Evolutionary conservation across 92 coral and sea anemone species (phyloP).

Genomic region (Zoanthus sociatus): DNA sequence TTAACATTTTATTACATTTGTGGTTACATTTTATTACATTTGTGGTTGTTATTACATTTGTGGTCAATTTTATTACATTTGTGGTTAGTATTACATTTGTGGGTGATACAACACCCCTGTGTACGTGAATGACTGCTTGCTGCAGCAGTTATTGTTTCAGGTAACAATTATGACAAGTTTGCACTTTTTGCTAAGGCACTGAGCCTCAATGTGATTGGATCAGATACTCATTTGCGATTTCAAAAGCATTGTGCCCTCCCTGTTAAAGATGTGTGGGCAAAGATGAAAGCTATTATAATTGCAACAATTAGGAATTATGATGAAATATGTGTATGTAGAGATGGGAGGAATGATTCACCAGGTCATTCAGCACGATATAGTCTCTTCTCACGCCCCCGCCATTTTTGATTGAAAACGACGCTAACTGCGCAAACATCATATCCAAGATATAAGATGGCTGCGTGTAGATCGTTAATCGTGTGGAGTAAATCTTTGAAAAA

Average conservation of each 20-base stretch:
- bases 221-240: conserved; percentile 45
- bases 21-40: too few relatives aligned
- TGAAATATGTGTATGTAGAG: conserved; percentile 1
- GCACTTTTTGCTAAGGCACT: conserved; percentile 46
- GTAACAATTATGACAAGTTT: conserved; percentile 57
- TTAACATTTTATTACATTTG: too few relatives aligned
- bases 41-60: too few relatives aligned
- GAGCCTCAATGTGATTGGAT: conserved; percentile 11
- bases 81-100: too few relatives aligned
- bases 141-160: conserved; percentile 58
- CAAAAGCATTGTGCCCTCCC: conserved; percentile 55
- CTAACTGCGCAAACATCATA: too few relatives aligned
- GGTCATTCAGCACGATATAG: conserved; percentile 11
- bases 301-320: background rate
- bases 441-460: too few relatives aligned
- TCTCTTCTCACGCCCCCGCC: too few relatives aligned
- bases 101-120: background rate
- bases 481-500: too few relatives aligned
- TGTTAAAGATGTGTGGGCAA: conserved; percentile 41
- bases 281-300: conserved; percentile 3
- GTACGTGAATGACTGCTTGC: conserved; percentile 45
- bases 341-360: conserved; percentile 16
- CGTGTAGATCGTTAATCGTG: too few relatives aligned
- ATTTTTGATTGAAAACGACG: too few relatives aligned
- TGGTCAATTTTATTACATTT: too few relatives aligned